Evolutionary conservation across 2,888 invertebrate species (phyloP).

Genomic region (Harpalus rubripes): DNA sequence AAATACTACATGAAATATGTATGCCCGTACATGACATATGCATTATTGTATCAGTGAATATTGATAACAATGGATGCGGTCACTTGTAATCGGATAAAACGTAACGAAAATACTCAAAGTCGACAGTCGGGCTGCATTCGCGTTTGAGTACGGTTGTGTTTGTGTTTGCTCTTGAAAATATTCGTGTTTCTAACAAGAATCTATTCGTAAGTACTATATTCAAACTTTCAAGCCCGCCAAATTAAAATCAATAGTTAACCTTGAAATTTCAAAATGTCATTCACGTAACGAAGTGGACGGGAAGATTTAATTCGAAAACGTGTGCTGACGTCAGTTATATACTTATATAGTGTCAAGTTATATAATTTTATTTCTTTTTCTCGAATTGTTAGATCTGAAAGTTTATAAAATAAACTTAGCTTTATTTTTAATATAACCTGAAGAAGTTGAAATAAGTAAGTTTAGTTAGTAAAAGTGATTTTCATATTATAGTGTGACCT

Average conservation of each 20-base stretch:
- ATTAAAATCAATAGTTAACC: slow-evolving; percentile 57
- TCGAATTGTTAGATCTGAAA: slow-evolving; percentile 22
- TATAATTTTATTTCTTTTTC: slow-evolving; percentile 40
- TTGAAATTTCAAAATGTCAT: slow-evolving; percentile 51
- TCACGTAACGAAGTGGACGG: slow-evolving; percentile 34
- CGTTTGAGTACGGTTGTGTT: slow-evolving; percentile 16
- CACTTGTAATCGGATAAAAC: background rate
- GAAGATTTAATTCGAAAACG: slow-evolving; percentile 47
- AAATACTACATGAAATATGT: background rate
- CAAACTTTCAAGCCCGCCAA: slow-evolving; percentile 35
- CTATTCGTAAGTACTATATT: slow-evolving; percentile 20
- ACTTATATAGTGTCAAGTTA: slow-evolving; percentile 36
- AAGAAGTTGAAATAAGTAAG: background rate
- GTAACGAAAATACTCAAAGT: slow-evolving; percentile 9
- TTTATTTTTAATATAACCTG: slow-evolving; percentile 23
- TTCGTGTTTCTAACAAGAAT: background rate
- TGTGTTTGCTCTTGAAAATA: background rate
- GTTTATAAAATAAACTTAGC: slow-evolving; percentile 1
- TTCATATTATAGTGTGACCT: slow-evolving; percentile 56
- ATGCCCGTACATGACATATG: background rate
- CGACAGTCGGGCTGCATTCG: slow-evolving; percentile 7
- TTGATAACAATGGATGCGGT: slow-evolving; percentile 37
- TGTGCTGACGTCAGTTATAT: slow-evolving; percentile 49
- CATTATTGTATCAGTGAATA: slow-evolving; percentile 9
- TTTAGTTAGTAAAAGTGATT: slow-evolving; percentile 54